Base-by-base conservation (phyloP, 2,888 invertebrate genomes). In the Drosophila mettleri region DNA sequence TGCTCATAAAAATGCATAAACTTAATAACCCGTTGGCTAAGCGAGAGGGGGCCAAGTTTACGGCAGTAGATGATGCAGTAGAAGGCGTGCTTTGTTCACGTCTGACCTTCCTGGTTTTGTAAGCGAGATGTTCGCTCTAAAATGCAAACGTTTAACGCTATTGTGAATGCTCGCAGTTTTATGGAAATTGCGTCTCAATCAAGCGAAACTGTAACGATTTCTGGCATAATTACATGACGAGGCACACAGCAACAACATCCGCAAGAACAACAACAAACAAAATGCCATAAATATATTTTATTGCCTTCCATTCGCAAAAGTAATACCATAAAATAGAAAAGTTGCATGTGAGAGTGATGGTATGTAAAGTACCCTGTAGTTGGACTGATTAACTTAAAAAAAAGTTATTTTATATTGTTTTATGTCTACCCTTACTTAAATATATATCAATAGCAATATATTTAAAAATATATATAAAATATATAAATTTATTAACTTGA, bases 141-240 rank as follows among this genome's bases (percentile, higher is more conserved):
- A 69, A 65, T 67, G 74, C 43, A 70, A 82, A 69, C 61, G 59
- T 75, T 83, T 68, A 78, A 64, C 46, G 58, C 59, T 48, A 59
- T 53, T 59, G 22, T 43, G 24, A 14, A 64, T 52, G 55, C 57
- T 65, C 45, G 57, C 68, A 65, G 59, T 65, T 60, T 62, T 54
- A 36, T 62, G 58, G 49, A 60, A 64, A 61, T 36, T 76, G 65
- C 60, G 60, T 54, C 65, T 67, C 72, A 73, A 76, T 74, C 78
- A 68, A 76, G 65, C 85, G 76, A 76, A 84, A 80, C 78, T 80
- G 81, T 69, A 81, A 78, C 81, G 68, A 59, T 63, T 78, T 78
- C 54, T 48, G 72, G 60, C 60, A 66, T 64, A 68, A 73, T 73
- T 68, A 69, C 64, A 53, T 31, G 45, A 68, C 62, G 43, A 36